Conservation (phyloP, 2,113 vertebrate genomes). For the Jacana jacana region DNA sequence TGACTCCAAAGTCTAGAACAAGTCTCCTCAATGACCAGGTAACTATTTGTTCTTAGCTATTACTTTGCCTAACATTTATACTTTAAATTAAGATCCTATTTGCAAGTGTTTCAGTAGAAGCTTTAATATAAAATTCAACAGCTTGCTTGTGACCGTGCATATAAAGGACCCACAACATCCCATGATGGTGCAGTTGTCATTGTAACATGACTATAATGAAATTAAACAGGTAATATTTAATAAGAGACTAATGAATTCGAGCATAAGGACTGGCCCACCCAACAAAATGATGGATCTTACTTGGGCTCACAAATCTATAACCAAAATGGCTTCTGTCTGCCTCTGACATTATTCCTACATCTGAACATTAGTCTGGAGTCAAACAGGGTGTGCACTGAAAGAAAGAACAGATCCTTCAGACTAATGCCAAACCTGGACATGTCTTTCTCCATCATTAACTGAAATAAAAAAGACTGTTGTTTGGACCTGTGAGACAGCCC, state of each 20-base stretch:
- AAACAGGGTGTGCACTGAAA: not conserved
- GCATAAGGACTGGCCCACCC: not conserved
- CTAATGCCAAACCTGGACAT: not conserved
- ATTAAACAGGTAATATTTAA: not conserved
- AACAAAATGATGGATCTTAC: not conserved
- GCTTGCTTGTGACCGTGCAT: not conserved
- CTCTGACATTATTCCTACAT: not conserved
- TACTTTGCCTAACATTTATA: not conserved
- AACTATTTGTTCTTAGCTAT: not conserved
- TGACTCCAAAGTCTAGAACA: not conserved
- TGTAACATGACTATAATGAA: not conserved
- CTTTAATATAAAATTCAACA: not conserved
- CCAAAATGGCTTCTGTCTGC: not conserved
- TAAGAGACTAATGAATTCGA: not conserved
- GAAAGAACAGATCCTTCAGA: not conserved
- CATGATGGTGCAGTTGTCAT: too few relatives aligned
- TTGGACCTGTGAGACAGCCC: not conserved
- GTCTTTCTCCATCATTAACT: not conserved
- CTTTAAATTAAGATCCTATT: not conserved
- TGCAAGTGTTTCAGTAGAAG: not conserved
- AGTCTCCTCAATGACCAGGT: not conserved
- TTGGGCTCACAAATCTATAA: not conserved
- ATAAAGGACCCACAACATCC: not conserved
- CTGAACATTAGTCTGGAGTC: not conserved
- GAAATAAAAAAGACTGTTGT: not conserved